Base-by-base conservation (phyloP, 1,140 invertebrate species). In the Aporrectodea caliginosa region DNA sequence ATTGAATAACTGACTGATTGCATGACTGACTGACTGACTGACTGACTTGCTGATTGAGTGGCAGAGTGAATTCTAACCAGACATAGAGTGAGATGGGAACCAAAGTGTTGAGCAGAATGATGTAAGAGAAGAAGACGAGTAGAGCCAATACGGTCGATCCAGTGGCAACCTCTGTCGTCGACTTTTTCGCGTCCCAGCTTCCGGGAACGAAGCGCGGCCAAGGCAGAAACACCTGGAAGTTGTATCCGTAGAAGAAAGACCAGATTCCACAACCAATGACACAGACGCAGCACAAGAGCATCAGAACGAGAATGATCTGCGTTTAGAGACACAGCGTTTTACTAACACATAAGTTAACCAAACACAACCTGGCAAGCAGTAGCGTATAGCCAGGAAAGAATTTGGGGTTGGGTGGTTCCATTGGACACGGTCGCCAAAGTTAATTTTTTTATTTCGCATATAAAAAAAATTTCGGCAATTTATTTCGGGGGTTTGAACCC, bases 51-150 rank as follows among this genome's bases (percentile, higher is more conserved):
- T n/a, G n/a, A n/a, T n/a, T n/a, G n/a, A n/a, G n/a, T n/a, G n/a
- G n/a, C n/a, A 16, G 34, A 34, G 68, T n/a, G 16, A 31, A 74
- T 33, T 34, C 90, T 88, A 86, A 95, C 94, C 92, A 98, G 84
- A 99, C 98, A 90, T 99, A 99, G 69, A 99, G 91, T 81, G 97
- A 99, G 87, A 99, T 99, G 89, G 98, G 98, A 90, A 99, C 98
- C 81, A 99, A 96, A 83, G 98, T 99, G 90, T 99, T 99, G 84
- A 99, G 92, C 81, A 99, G 95, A 87, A 99, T 99, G 83, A 97
- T 95, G 89, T 99, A 99, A 1, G 98, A 99, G 90, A 99, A 98
- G 91, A 99, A 99, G 35, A 98, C 94, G 35, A 99, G 92, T 78
- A 98, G 90, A 78, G 97, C 94, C 83, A 98, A 99, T 77, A 98